Evolutionary conservation across 2,113 vertebrate genomes (phyloP), one percentile per base, ranked within the genome.

Genomic region (Oryzias celebensis): DNA sequence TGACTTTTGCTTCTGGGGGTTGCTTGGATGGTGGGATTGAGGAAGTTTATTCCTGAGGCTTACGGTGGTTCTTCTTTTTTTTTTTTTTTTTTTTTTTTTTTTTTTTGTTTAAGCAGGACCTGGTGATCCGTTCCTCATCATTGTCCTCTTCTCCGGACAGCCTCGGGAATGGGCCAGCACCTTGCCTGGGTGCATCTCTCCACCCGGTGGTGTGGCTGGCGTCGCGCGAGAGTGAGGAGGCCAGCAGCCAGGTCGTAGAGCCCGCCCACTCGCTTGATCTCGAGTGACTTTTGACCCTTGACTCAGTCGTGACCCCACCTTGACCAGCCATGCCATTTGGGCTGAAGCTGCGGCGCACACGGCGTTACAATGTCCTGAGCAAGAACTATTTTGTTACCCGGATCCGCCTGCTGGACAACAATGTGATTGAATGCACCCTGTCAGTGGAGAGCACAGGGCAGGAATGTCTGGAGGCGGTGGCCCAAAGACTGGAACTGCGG

Each of bases 361-460:
- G 96, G 78, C 95, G 96, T 87, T 99, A 99, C 90, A 98, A 97
- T 0, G 97, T 99, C 80, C 78, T 97, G 75, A 98, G 94, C 92
- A 99, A 98, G 91, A 99, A 98, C 89, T 98, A 94, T 87, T 98
- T 98, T 41, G 95, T 98, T 86, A 98, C 94, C 0, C 90, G 94
- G 61, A 98, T 99, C 75, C 93, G 93, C 65, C 92, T 97, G 77
- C 77, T 99, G 91, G 94, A 98, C 91, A 93, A 56, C 92, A 94
- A 82, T 10, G 93, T 94, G 55, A 97, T 99, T 3, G 96, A 99
- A 82, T 98, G 95, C 81, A 99, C 96, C 0, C 91, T 98, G 75
- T 96, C 95, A 0, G 94, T 98, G 91, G 97, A 99, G 74, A 96
- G 96, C 81, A 99, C 97, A 0, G 97, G 97, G 8, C 95, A 96